Evolutionary conservation across 2,888 invertebrate species (phyloP).

Genomic region (Sphaerophoria rueppellii): DNA sequence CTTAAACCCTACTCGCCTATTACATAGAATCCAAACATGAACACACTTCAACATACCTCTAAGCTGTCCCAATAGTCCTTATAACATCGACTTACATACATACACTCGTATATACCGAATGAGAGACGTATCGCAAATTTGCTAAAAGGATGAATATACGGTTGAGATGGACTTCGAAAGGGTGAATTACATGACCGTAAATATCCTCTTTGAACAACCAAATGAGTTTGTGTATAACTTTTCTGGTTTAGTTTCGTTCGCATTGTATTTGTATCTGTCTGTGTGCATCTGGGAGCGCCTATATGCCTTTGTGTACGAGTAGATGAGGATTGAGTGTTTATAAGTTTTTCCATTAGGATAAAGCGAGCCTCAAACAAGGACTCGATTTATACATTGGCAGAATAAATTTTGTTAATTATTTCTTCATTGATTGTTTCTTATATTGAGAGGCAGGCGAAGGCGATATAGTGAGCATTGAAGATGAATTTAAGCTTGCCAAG

Average conservation of each 20-base stretch:
- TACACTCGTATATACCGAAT: not conserved
- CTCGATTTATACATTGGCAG: slow-evolving; percentile 30
- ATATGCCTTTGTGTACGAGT: slow-evolving; percentile 1
- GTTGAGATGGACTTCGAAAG: slow-evolving; percentile 65
- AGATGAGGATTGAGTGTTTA: slow-evolving; percentile 2
- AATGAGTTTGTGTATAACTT: slow-evolving; percentile 65
- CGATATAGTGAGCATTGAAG: not conserved
- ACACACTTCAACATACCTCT: not conserved
- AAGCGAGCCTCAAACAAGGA: slow-evolving; percentile 52
- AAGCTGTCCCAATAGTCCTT: not conserved
- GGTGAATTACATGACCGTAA: slow-evolving; percentile 63
- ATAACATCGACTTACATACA: too few species aligned
- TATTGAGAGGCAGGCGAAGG: slow-evolving; percentile 15
- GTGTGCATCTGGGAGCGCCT: not conserved
- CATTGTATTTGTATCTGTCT: slow-evolving; percentile 37
- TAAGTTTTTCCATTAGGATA: slow-evolving; percentile 61
- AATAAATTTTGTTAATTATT: slow-evolving; percentile 62
- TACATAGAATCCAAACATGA: not conserved
- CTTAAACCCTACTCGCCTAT: not conserved
- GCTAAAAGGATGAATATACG: slow-evolving; percentile 40
- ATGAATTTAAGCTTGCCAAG: slow-evolving; percentile 15
- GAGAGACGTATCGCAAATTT: slow-evolving; percentile 1
- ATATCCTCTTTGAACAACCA: slow-evolving; percentile 57
- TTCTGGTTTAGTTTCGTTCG: slow-evolving; percentile 51
- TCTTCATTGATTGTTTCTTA: slow-evolving; percentile 51